phyloP scores from a whole-genome alignment of 2,113 vertebrate genomes.

The Caloenas nicobarica region DNA sequence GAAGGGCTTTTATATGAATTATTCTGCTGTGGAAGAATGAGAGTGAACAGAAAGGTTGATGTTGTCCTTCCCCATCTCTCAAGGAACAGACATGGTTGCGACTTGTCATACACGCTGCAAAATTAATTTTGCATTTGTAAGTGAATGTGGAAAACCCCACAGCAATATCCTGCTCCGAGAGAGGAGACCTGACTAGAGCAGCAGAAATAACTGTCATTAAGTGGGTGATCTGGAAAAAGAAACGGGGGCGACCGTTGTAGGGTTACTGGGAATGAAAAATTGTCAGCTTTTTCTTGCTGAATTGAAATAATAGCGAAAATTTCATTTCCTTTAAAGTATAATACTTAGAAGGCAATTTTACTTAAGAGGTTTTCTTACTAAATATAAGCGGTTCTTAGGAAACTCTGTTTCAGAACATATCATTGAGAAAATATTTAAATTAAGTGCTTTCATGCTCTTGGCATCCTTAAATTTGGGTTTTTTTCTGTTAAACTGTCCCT shows the following conservation, averaged over 20 bases:
- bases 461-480: background rate
- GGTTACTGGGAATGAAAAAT: background rate
- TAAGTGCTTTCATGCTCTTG: background rate
- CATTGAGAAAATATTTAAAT: background rate
- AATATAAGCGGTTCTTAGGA: background rate
- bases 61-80: background rate
- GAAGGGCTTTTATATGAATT: background rate
- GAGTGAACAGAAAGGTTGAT: background rate
- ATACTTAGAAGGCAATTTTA: background rate
- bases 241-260: fast-evolving
- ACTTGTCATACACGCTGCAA: too few relatives aligned
- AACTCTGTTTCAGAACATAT: background rate
- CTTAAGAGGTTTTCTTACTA: background rate
- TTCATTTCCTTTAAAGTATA: background rate
- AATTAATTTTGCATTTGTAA: too few relatives aligned
- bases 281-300: background rate
- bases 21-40: background rate
- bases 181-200: fast-evolving
- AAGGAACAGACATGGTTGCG: fast-evolving
- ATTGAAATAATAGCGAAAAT: background rate
- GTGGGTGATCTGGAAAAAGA: background rate
- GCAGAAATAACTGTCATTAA: fast-evolving
- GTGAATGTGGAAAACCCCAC: too few relatives aligned
- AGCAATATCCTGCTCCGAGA: fast-evolving
- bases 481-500: background rate